Evolutionary conservation across 2,888 invertebrate genomes (phyloP), one percentile per base, ranked within the genome.

Genomic region (Tetropium fuscum): DNA sequence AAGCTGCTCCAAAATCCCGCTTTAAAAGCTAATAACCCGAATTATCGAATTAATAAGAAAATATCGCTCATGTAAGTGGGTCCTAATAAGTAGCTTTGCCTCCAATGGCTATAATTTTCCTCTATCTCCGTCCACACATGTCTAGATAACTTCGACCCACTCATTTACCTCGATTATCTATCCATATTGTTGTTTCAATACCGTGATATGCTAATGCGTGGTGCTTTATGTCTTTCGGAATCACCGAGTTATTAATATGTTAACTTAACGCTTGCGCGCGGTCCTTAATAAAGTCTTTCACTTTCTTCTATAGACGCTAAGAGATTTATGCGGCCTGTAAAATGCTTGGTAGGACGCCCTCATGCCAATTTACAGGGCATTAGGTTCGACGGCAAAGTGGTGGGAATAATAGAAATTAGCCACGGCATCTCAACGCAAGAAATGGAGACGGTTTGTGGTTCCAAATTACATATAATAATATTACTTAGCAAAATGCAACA

Each of bases 91-190:
- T 75, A 77, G 78, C 78, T 78, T 76, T 75, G 74, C 69, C 66
- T 58, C 73, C 70, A 78, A 81, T 81, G 73, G 80, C 81, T 80
- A 76, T 81, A 80, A 81, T 81, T 80, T 80, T 70, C 73, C 69
- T 73, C 71, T 75, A 76, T 76, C 75, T 74, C 60, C 74, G 71
- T 78, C 76, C 76, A 76, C 76, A 76, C 72, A 75, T 75, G 74
- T 74, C 73, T 74, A 71, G 74, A 73, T 78, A 75, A 74, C 73
- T 70, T 66, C 70, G 71, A 75, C 74, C 77, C 74, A 73, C 73
- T 75, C 72, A 76, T 76, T 77, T 70, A 64, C 68, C 72, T 72
- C 70, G 73, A 76, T 74, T 75, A 75, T 74, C 73, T 73, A 71
- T 70, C 69, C 74, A 71, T 73, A 76, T 75, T 51, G 51, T 51